Conservation (phyloP, 2,113 vertebrate species). For the Pagrus major region DNA sequence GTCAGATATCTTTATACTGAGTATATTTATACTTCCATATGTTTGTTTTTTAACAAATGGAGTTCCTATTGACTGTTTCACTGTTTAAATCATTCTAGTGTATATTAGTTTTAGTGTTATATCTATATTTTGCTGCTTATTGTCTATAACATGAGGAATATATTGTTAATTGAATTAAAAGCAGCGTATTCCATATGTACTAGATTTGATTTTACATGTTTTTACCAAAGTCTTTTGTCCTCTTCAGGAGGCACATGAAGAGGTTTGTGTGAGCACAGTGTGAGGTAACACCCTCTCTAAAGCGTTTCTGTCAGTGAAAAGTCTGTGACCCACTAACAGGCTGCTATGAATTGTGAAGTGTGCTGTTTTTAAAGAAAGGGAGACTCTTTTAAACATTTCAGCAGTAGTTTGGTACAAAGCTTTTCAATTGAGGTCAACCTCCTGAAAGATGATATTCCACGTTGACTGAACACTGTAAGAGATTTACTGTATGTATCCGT, state of each 20-base stretch:
- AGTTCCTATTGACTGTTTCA: conserved; percentile 44
- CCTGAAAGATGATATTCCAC: neutral
- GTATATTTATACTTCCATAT: conserved; percentile 64
- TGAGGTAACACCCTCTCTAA: neutral
- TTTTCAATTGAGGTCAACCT: neutral
- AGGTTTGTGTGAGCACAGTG: neutral
- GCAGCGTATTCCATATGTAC: conserved; percentile 39
- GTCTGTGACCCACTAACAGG: conserved; percentile 22
- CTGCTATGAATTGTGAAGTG: neutral
- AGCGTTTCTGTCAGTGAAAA: neutral
- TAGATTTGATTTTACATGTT: neutral
- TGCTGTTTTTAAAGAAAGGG: neutral
- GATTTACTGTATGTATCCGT: neutral
- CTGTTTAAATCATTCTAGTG: conserved; percentile 11
- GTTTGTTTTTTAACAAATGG: conserved; percentile 62
- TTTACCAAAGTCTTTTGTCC: conserved; percentile 40
- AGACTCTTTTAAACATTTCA: conserved; percentile 8
- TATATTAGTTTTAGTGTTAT: conserved; percentile 33
- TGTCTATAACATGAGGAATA: conserved; percentile 12
- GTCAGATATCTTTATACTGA: conserved; percentile 62
- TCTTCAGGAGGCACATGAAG: neutral
- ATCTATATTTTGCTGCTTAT: conserved; percentile 28
- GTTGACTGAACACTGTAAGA: conserved; percentile 2
- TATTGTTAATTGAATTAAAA: conserved; percentile 32
- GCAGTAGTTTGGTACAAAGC: neutral